Percentiles rank a stretch among this genome's conserved stretches.
phyloP scores from a whole-genome alignment of 2,113 vertebrate genomes.

The Colistium nudipinnis region DNA sequence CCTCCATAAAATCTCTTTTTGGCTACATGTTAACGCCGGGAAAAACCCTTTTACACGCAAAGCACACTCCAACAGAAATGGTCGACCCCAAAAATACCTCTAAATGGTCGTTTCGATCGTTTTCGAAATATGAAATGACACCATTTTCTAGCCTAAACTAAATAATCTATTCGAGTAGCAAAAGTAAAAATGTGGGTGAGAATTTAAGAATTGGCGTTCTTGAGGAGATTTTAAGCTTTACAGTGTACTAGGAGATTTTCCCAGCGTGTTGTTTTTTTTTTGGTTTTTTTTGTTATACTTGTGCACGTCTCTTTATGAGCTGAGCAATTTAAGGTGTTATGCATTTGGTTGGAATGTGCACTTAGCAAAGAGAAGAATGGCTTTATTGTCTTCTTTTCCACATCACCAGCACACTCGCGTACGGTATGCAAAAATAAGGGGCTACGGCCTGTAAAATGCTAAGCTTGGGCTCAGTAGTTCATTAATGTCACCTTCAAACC shows the following conservation, averaged over 20 bases:
- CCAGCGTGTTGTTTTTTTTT: conserved; percentile 46
- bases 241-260: conserved; percentile 34
- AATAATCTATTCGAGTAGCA: conserved; percentile 6
- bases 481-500: conserved; percentile 16
- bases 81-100: neutral
- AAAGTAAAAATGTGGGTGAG: neutral
- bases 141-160: conserved; percentile 7
- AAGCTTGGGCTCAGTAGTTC: conserved; percentile 7
- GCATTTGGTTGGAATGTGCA: conserved; percentile 48
- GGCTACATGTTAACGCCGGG: conserved; percentile 12
- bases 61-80: neutral
- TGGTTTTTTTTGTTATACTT: conserved; percentile 39
- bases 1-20: conserved; percentile 28
- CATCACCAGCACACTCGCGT: neutral
- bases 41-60: neutral
- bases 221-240: conserved; percentile 50
- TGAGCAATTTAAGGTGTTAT: conserved; percentile 58
- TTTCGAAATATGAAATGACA: neutral
- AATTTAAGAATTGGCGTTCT: conserved; percentile 29
- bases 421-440: neutral
- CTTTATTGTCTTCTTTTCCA: conserved; percentile 37
- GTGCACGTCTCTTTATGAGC: conserved; percentile 56
- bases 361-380: conserved; percentile 54
- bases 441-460: neutral
- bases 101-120: neutral